Evolutionary conservation across 2,888 invertebrate species (phyloP).

Genomic region (Iselma pallidipennis): DNA sequence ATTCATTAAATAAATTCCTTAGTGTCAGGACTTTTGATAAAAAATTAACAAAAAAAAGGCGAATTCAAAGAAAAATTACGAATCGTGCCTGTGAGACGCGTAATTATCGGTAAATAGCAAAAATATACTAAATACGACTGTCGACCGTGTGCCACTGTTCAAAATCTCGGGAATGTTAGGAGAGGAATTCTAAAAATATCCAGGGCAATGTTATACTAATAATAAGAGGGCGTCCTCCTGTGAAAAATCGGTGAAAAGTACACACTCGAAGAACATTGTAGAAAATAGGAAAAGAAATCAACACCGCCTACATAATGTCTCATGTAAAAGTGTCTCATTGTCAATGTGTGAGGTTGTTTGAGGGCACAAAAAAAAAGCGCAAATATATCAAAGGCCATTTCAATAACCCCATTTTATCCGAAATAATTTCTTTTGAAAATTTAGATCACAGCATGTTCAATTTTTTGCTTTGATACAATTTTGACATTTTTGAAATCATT

Average conservation of each 20-base stretch:
- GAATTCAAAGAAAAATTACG: not conserved
- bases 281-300: not conserved
- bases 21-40: no score
- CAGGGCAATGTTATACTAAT: not conserved
- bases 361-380: no score
- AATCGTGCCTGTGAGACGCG: not conserved
- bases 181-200: slow-evolving; percentile 26
- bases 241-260: no score
- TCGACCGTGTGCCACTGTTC: not conserved
- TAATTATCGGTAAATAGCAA: not conserved
- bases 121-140: not conserved
- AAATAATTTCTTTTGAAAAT: not conserved
- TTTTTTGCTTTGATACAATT: no score
- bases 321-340: no score
- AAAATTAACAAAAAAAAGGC: no score
- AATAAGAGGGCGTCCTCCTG: not conserved
- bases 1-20: no score
- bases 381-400: not conserved
- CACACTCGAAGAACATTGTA: not conserved
- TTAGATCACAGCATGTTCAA: not conserved
- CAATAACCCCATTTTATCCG: not conserved
- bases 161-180: slow-evolving; percentile 2
- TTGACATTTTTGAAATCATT: not conserved
- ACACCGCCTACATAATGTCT: not conserved
- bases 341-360: no score